Evolutionary conservation across 2,113 vertebrate genomes (phyloP), one percentile per base, ranked within the genome.

Genomic region (Tetrao urogallus): DNA sequence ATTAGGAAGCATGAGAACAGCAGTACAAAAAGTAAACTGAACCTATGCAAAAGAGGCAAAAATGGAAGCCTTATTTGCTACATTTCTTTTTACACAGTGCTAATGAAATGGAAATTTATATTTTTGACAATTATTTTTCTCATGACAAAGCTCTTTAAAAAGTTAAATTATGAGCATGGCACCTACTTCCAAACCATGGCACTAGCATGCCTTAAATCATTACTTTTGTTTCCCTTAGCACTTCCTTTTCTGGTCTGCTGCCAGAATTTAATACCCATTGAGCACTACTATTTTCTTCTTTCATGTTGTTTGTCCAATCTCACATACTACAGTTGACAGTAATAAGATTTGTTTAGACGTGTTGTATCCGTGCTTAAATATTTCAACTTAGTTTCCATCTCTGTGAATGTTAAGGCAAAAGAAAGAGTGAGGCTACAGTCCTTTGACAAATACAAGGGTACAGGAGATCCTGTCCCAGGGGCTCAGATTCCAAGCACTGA

Each of bases 351-450:
- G 16, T n/a, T 82, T 78, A 36, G 13, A 34, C 38, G 40, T 20
- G 24, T 11, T 1, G 0, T 28, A 3, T 17, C 12, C 7, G 25
- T 50, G 64, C 66, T 71, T 36, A 5, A 54, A 1, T 75, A 13
- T 40, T 92, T 79, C 15, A 85, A 11, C 38, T 18, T 88, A 43
- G 30, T 64, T 74, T 76, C 40, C 76, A 20, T 65, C 24, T 30
- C 72, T 18, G 18, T 45, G 7, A 4, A 8, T 75, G 4, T 8
- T 60, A 36, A 20, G 10, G 24, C 7, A 63, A 52, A 30, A 87
- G 21, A 25, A 75, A 52, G 2, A 32, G 0, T 2, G 4, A 40
- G 1, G 0, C 5, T 34, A 8, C 40, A 6, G 10, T 88, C 54
- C 25, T 83, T 67, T 63, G 47, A 63, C 14, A 67, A 17, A 17